Percentiles rank a stretch among this genome's conserved stretches.
phyloP scores from a whole-genome alignment of 2,113 vertebrate species.

The Anolis sagrei region DNA sequence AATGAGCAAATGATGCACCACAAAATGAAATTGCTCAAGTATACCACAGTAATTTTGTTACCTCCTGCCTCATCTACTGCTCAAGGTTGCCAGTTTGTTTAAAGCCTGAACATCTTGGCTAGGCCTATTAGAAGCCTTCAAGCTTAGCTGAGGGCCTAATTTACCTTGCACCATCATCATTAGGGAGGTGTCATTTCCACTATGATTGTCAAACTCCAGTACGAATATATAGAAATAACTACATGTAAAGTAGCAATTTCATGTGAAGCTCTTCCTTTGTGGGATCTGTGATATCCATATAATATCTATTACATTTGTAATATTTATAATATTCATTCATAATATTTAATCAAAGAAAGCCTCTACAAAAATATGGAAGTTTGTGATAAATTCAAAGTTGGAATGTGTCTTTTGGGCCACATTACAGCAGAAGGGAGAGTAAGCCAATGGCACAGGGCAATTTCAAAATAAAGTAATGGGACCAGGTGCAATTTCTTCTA shows the following conservation, averaged over 20 bases:
- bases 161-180: slow-evolving; percentile 36
- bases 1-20: slow-evolving; percentile 42
- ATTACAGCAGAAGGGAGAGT: not conserved
- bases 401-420: not conserved
- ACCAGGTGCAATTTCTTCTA: not conserved
- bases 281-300: not conserved
- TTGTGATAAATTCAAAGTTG: not conserved
- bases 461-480: not conserved
- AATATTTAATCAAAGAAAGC: not conserved
- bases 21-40: slow-evolving; percentile 48
- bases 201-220: not conserved
- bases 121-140: slow-evolving; percentile 47
- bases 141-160: slow-evolving; percentile 50
- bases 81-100: slow-evolving; percentile 59
- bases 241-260: not conserved
- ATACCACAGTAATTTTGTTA: slow-evolving; percentile 30
- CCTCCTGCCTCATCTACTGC: slow-evolving; percentile 53
- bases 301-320: no score
- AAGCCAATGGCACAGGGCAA: not conserved
- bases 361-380: not conserved
- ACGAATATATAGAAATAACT: not conserved
- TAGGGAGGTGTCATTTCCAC: slow-evolving; percentile 15
- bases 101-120: slow-evolving; percentile 34
- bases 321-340: no score
- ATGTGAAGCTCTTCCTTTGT: not conserved